phyloP scores from a whole-genome alignment of 2,888 invertebrate genomes.

The Nymphalis polychloros region DNA sequence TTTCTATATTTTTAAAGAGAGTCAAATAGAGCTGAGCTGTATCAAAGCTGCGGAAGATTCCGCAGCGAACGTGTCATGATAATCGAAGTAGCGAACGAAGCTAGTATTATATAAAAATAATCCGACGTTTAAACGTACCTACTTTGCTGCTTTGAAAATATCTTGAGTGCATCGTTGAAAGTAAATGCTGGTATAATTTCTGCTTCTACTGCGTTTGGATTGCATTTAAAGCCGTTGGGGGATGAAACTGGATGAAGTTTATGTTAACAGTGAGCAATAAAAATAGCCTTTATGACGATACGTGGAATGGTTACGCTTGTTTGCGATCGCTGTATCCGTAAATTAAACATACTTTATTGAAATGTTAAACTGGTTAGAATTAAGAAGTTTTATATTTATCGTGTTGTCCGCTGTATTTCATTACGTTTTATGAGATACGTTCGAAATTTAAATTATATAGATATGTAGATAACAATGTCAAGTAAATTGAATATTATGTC shows the following conservation, averaged over 20 bases:
- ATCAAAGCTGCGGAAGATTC: conserved; percentile 15
- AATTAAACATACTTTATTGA: conserved; percentile 46
- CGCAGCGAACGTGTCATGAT: conserved; percentile 18
- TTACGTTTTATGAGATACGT: neutral
- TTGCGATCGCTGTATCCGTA: conserved; percentile 56
- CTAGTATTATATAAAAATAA: conserved; percentile 62
- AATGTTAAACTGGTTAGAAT: conserved; percentile 26
- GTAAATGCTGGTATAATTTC: conserved; percentile 77
- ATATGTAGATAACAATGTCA: no score
- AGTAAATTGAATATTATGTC: no score
- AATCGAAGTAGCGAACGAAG: conserved; percentile 28
- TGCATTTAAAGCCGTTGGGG: conserved; percentile 74
- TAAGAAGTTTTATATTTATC: neutral
- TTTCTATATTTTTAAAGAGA: neutral
- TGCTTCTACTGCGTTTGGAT: conserved; percentile 74
- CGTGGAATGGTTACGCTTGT: conserved; percentile 76
- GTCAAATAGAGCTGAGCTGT: conserved; percentile 9
- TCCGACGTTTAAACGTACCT: conserved; percentile 58
- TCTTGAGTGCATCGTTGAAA: conserved; percentile 79
- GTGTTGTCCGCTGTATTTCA: neutral
- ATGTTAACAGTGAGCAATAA: conserved; percentile 77
- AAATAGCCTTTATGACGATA: conserved; percentile 79
- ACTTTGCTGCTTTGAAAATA: conserved; percentile 64
- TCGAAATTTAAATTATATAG: no score
- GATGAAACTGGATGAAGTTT: conserved; percentile 77